Evolutionary conservation across 2,113 vertebrate species (phyloP).

Genomic region (Aptenodytes patagonicus): DNA sequence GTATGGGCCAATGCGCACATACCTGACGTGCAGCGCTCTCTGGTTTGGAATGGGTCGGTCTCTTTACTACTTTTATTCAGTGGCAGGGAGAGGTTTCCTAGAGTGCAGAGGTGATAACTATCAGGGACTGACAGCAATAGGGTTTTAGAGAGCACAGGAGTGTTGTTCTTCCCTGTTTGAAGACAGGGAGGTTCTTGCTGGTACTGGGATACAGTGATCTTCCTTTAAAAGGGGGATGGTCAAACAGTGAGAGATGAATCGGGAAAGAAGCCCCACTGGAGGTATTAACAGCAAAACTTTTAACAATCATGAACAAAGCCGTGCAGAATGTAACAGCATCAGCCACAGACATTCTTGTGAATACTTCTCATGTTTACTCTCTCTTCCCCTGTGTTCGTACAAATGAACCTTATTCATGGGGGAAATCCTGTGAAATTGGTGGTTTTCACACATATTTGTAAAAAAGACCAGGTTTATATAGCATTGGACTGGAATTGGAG

Average conservation of each 20-base stretch:
- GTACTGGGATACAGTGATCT: background rate
- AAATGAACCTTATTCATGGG: background rate
- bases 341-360: background rate
- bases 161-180: background rate
- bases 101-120: background rate
- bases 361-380: background rate
- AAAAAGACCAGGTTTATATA: background rate
- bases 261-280: background rate
- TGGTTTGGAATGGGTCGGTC: background rate
- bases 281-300: background rate
- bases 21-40: background rate
- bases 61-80: background rate
- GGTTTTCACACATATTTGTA: background rate
- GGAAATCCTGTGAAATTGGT: background rate
- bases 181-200: background rate
- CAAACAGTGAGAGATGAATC: background rate
- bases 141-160: background rate
- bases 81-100: background rate
- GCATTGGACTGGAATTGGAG: background rate
- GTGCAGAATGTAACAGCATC: background rate
- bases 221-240: background rate
- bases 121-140: background rate
- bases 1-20: fast-evolving
- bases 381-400: background rate
- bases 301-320: background rate